These are phyloP conservation scores for Yponomeuta cagnagella DNA, from an alignment of 2,888 invertebrate genomes.

Conservation along the genomic window DNA sequence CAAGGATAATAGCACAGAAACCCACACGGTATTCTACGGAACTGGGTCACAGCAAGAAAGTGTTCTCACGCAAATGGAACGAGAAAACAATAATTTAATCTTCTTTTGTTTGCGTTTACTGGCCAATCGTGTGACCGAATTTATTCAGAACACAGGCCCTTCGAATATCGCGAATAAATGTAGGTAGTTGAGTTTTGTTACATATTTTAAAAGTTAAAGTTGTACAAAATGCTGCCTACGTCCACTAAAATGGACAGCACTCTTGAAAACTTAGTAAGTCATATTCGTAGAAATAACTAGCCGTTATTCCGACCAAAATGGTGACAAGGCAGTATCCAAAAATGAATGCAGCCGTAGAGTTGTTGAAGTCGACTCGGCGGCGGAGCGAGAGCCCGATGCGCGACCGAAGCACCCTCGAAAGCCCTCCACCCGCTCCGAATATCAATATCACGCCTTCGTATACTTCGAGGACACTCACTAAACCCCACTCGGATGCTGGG, in stretches of 20 bases:
- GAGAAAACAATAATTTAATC: neutral
- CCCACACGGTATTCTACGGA: neutral
- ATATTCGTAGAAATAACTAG: neutral
- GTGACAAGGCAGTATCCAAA: constrained; percentile 58
- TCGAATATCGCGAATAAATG: neutral
- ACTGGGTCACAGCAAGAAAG: constrained; percentile 5
- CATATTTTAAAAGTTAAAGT: neutral
- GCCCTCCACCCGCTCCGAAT: constrained; percentile 36
- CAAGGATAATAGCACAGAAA: neutral
- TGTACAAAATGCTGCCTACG: neutral
- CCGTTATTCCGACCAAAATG: constrained; percentile 19
- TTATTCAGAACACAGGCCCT: neutral
- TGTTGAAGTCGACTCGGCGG: constrained; percentile 34
- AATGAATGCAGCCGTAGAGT: constrained; percentile 26
- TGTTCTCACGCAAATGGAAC: constrained; percentile 5
- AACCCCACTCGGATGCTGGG: neutral
- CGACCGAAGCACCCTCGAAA: constrained; percentile 29
- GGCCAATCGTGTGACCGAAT: constrained; percentile 4
- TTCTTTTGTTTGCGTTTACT: constrained; percentile 9
- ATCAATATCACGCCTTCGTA: constrained; percentile 37
- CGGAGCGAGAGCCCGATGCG: neutral
- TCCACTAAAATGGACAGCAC: neutral
- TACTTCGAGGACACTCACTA: constrained; percentile 11
- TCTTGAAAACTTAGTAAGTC: neutral
- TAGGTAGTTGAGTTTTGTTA: neutral